A percentile compares a stretch with the other conserved stretches of the same genome.
Conservation (phyloP, 1,140 invertebrate genomes). For the Lineus longissimus region DNA sequence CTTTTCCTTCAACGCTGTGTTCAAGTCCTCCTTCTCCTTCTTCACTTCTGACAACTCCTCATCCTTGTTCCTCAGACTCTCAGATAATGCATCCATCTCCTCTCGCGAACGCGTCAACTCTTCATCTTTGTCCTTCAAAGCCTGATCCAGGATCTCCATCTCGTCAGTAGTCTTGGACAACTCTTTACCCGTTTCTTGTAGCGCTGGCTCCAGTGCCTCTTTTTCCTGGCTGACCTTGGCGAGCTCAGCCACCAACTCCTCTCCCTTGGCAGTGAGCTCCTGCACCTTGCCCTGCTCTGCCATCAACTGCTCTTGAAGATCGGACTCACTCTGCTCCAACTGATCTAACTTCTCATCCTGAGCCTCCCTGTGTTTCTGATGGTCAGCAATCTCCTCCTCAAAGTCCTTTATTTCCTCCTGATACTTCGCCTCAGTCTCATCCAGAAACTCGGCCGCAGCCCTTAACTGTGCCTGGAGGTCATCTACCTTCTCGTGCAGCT, state of each 20-base stretch:
- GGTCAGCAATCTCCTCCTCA: constrained; percentile 12
- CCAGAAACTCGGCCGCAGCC: constrained; percentile 32
- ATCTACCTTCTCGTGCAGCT: background rate
- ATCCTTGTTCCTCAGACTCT: constrained; percentile 18
- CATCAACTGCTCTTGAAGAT: background rate
- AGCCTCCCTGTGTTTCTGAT: background rate
- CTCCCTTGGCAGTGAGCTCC: background rate
- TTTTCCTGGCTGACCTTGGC: background rate
- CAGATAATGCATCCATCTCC: constrained; percentile 19
- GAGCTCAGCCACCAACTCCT: background rate
- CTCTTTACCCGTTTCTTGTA: background rate
- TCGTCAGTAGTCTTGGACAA: background rate
- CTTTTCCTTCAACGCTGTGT: constrained; percentile 30
- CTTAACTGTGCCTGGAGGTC: background rate
- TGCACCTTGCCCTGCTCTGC: background rate
- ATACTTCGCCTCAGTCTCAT: constrained; percentile 35
- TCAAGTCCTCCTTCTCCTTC: constrained; percentile 32
- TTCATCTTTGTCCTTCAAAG: background rate
- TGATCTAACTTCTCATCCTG: background rate
- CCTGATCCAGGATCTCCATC: background rate
- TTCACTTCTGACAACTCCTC: constrained; percentile 29
- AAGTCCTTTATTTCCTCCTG: constrained; percentile 35
- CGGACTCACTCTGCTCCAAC: background rate
- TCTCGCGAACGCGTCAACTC: constrained; percentile 18
- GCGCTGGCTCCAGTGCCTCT: background rate